Conservation (phyloP, 2,888 invertebrate genomes). For the Agapostemon virescens region DNA sequence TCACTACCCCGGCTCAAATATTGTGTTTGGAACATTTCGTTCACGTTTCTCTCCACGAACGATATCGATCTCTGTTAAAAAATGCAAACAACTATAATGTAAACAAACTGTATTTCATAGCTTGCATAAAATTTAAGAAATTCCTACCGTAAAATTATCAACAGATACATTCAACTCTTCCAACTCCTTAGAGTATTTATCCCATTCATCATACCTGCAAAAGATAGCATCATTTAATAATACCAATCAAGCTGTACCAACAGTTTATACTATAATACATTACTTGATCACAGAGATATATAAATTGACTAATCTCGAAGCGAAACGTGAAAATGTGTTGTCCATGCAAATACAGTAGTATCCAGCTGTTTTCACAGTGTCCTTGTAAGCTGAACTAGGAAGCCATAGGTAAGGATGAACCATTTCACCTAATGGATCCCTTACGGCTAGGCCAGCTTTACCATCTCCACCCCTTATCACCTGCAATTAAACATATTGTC, state of each 20-base stretch:
- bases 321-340: conserved; percentile 95
- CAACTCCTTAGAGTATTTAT: conserved; percentile 93
- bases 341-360: conserved; percentile 96
- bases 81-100: neutral
- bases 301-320: conserved; percentile 92
- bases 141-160: conserved; percentile 92
- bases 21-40: conserved; percentile 91
- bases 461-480: conserved; percentile 96
- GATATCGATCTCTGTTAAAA: conserved; percentile 86
- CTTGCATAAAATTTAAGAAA: neutral
- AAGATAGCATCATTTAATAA: neutral
- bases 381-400: conserved; percentile 93
- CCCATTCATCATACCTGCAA: conserved; percentile 93
- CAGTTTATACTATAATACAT: conserved; percentile 4
- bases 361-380: conserved; percentile 87
- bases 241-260: neutral
- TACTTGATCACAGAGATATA: conserved; percentile 92
- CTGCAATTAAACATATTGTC: conserved; percentile 79
- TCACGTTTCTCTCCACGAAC: conserved; percentile 91
- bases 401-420: conserved; percentile 96
- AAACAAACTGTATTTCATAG: too few relatives aligned
- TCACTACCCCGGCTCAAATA: conserved; percentile 90
- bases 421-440: conserved; percentile 91
- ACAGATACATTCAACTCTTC: conserved; percentile 93
- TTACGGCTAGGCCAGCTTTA: conserved; percentile 95